Conservation (phyloP, 23 tunicate genomes). For the Trididemnum miniatum region DNA sequence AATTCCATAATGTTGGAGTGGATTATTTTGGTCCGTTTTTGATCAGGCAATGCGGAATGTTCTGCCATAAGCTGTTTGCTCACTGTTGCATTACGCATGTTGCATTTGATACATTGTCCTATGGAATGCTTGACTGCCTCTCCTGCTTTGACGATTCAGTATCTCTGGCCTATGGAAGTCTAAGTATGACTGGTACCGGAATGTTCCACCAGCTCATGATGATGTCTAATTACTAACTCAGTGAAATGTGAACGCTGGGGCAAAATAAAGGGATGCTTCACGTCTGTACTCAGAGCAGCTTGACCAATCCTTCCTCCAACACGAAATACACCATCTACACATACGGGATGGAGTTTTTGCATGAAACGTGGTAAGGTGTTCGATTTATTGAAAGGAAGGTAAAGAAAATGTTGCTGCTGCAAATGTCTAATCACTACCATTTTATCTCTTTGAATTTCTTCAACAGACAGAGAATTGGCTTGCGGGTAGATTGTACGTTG, state of each 20-base stretch:
- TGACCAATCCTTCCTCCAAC: background rate
- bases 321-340: background rate
- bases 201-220: background rate
- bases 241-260: background rate
- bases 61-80: background rate
- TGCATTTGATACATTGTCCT: conserved; percentile 8
- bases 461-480: background rate
- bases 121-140: background rate
- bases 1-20: too few species aligned
- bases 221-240: background rate
- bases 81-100: background rate
- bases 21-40: too few species aligned
- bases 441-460: background rate
- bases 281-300: background rate
- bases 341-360: background rate
- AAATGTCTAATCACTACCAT: background rate
- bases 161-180: background rate
- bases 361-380: too few species aligned
- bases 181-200: background rate
- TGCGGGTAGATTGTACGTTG: background rate
- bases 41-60: too few species aligned
- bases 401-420: background rate
- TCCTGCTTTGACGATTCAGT: background rate
- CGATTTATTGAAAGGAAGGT: too few species aligned
- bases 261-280: background rate